Evolutionary conservation across 2,113 vertebrate genomes (phyloP).

Genomic region (Panurus biarmicus): DNA sequence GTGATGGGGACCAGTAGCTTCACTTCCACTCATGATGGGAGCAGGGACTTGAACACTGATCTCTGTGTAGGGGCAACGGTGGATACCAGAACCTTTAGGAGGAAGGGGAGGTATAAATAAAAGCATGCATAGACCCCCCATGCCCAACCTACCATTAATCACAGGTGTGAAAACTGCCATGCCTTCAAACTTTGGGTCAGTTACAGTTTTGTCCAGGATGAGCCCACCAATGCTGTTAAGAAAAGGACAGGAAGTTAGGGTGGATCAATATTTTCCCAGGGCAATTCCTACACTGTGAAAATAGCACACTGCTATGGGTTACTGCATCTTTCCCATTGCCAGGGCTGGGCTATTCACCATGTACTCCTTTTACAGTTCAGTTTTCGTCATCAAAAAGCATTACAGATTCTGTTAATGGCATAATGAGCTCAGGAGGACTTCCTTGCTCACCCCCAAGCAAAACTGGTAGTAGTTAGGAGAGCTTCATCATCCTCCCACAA

Average conservation of each 20-base stretch:
- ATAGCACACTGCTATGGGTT: not conserved
- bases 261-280: not conserved
- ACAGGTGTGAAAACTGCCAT: conserved; percentile 91
- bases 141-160: conserved; percentile 81
- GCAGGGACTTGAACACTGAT: not conserved
- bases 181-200: conserved; percentile 79
- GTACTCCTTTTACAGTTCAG: not conserved
- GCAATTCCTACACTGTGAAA: not conserved
- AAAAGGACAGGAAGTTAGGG: not conserved
- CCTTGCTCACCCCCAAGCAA: not conserved
- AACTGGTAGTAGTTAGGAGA: not conserved
- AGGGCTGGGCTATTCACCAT: not conserved
- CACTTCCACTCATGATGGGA: not conserved
- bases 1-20: not conserved
- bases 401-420: not conserved
- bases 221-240: conserved; percentile 82
- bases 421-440: not conserved
- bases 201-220: conserved; percentile 86
- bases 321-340: not conserved
- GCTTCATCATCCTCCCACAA: not conserved
- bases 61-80: not conserved
- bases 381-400: not conserved
- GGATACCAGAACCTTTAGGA: not conserved
- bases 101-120: not conserved
- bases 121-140: not conserved